These are phyloP conservation scores for Rattus rattus DNA, from an alignment of 2,113 vertebrate species.

Conservation along the genomic window DNA sequence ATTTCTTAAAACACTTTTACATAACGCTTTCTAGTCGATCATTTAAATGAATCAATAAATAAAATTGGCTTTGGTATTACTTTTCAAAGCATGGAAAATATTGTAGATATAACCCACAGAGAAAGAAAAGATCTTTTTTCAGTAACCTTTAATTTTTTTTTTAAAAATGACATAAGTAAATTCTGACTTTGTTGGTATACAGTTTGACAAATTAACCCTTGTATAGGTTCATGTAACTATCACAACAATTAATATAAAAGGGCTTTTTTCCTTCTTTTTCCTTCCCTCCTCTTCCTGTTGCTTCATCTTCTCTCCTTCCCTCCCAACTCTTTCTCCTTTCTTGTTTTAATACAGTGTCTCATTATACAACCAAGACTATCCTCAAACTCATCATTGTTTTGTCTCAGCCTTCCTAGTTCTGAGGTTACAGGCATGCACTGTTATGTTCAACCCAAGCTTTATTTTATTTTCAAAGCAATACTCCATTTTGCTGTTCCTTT, in stretches of 20 bases:
- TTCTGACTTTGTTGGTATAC: not conserved
- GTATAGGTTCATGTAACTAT: not conserved
- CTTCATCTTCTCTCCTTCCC: not conserved
- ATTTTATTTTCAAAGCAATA: not conserved
- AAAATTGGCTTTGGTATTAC: constrained; percentile 19
- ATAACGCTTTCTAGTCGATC: not conserved
- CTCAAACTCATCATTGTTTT: not conserved
- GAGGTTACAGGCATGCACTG: not conserved
- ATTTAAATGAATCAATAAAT: constrained; percentile 46
- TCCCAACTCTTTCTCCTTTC: not conserved
- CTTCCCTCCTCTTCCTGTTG: too few species aligned
- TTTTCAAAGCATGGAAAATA: constrained; percentile 43
- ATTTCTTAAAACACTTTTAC: not conserved
- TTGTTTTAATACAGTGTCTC: not conserved
- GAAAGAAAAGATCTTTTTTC: constrained; percentile 41
- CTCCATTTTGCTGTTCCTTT: constrained; percentile 8
- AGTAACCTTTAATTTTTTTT: not conserved
- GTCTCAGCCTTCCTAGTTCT: not conserved
- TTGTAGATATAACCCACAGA: not conserved
- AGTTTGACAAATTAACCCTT: constrained; percentile 2
- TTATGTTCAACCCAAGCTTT: not conserved
- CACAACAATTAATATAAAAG: not conserved
- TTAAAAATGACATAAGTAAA: constrained; percentile 45
- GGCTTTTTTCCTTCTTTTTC: not conserved
- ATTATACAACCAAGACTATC: not conserved